phyloP scores from a whole-genome alignment of 2,113 vertebrate genomes.

The Crotalus helleri region DNA sequence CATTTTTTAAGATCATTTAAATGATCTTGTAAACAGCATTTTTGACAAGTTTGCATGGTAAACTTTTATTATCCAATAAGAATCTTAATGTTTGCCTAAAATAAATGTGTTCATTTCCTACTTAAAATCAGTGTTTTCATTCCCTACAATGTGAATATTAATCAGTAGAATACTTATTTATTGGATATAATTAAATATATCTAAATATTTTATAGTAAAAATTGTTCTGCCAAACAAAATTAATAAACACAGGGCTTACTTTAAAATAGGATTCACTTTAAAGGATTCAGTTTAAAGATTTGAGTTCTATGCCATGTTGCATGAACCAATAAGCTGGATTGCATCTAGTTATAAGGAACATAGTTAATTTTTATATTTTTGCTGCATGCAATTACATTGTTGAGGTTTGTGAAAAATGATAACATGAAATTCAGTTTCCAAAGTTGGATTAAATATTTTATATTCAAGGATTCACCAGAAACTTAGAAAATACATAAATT shows the following conservation, averaged over 20 bases:
- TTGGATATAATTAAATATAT: background rate
- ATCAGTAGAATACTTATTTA: background rate
- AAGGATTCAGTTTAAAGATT: background rate
- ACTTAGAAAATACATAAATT: background rate
- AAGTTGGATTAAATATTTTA: conserved; percentile 17
- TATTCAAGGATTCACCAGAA: background rate
- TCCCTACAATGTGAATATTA: conserved; percentile 41
- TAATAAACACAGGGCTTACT: background rate
- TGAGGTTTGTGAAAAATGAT: background rate
- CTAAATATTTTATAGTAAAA: background rate
- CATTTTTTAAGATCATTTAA: conserved; percentile 28
- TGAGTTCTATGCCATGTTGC: background rate
- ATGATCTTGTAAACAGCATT: conserved; percentile 58
- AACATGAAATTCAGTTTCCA: conserved; percentile 12
- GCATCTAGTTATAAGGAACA: background rate
- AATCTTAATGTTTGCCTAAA: conserved; percentile 51
- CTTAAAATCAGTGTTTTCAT: conserved; percentile 54
- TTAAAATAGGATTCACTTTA: background rate
- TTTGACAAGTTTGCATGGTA: conserved; percentile 49
- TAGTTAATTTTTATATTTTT: background rate
- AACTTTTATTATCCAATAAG: conserved; percentile 54
- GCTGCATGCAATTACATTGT: background rate
- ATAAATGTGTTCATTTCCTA: conserved; percentile 54
- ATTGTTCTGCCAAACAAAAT: background rate
- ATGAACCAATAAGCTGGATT: background rate